These are phyloP conservation scores for Loripinus fragilis DNA, from an alignment of 2,888 invertebrate genomes.

Conservation along the genomic window DNA sequence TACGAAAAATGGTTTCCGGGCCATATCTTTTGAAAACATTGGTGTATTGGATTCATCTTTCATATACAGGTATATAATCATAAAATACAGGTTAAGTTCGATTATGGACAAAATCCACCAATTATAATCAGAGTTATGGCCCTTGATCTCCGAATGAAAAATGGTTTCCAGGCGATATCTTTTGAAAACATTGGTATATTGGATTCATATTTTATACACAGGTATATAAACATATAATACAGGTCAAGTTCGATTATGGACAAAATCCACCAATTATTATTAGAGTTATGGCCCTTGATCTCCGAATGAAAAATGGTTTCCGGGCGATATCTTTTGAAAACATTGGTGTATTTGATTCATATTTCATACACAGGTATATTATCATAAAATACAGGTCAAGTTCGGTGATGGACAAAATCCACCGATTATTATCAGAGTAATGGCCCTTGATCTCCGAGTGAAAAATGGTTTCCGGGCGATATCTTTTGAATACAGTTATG, in stretches of 20 bases:
- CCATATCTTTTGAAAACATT: not conserved
- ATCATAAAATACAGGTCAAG: not conserved
- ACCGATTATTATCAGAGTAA: not conserved
- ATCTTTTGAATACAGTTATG: not conserved
- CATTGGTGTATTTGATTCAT: not conserved
- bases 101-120: conserved; percentile 5
- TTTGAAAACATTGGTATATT: not conserved
- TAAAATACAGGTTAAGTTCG: not conserved
- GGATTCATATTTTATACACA: not conserved
- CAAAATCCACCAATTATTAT: not conserved
- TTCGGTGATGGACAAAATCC: not conserved
- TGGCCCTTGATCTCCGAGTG: not conserved
- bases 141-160: not conserved
- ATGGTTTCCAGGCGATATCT: not conserved
- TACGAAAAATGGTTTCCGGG: not conserved
- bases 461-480: not conserved
- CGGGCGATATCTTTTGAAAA: not conserved
- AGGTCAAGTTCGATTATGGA: not conserved
- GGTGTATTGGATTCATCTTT: not conserved
- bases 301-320: not conserved
- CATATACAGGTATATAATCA: not conserved
- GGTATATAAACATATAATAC: not conserved
- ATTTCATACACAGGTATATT: not conserved
- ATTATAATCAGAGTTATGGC: not conserved
- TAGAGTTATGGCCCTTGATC: not conserved